Conservation (phyloP, 2,888 invertebrate species). For the Shargacucullia verbasci region DNA sequence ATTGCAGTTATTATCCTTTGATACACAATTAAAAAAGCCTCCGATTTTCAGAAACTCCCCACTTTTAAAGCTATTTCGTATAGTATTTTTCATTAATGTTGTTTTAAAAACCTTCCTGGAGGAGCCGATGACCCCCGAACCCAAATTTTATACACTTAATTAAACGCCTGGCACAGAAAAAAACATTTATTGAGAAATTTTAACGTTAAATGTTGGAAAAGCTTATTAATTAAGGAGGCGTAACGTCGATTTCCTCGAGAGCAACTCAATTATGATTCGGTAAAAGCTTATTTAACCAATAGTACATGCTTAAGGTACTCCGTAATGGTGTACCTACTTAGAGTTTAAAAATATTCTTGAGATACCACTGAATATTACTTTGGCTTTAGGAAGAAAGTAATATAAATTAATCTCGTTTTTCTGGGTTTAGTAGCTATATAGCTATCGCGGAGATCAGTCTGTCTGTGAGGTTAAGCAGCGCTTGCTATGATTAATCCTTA, state of each 20-base stretch:
- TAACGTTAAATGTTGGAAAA: slow-evolving; percentile 30
- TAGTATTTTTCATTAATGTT: background rate
- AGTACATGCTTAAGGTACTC: slow-evolving; percentile 5
- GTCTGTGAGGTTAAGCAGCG: too few relatives aligned
- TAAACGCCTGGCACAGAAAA: slow-evolving; percentile 25
- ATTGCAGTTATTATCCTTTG: background rate
- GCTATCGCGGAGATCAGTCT: too few relatives aligned
- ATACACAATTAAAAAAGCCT: background rate
- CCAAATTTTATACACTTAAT: slow-evolving; percentile 46
- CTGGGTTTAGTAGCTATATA: too few relatives aligned
- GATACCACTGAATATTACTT: too few relatives aligned
- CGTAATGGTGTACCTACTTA: slow-evolving; percentile 6
- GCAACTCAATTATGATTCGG: slow-evolving; percentile 53
- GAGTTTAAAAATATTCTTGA: slow-evolving; percentile 7
- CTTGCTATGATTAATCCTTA: too few relatives aligned
- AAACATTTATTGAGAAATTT: slow-evolving; percentile 30
- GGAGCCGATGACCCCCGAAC: slow-evolving; percentile 35
- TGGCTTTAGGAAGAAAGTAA: too few relatives aligned
- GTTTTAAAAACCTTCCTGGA: background rate
- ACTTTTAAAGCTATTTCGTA: background rate
- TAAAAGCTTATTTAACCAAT: slow-evolving; percentile 49
- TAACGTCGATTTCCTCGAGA: slow-evolving; percentile 35
- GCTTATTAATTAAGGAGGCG: slow-evolving; percentile 37
- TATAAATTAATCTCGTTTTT: too few relatives aligned
- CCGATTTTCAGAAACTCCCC: background rate